phyloP scores from a whole-genome alignment of 2,888 invertebrate genomes.

The Actias luna region DNA sequence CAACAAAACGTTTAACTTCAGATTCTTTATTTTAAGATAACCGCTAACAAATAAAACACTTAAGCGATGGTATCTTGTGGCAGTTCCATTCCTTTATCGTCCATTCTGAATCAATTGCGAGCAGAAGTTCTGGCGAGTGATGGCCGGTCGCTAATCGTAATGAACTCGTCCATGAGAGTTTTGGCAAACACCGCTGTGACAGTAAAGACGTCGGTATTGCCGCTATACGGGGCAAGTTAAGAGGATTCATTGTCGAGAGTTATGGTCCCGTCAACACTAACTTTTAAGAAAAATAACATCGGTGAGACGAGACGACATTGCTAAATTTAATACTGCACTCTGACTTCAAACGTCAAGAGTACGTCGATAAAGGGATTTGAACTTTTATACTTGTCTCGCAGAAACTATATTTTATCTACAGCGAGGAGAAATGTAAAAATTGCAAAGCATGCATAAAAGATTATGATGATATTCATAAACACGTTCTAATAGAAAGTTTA shows the following conservation, averaged over 20 bases:
- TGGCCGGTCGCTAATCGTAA: slow-evolving; percentile 28
- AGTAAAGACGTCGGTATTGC: slow-evolving; percentile 68
- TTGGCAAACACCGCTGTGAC: slow-evolving; percentile 41
- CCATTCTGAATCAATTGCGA: slow-evolving; percentile 36
- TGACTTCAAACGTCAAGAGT: neutral
- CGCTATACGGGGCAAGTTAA: slow-evolving; percentile 40
- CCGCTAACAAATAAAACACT: slow-evolving; percentile 12
- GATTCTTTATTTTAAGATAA: neutral
- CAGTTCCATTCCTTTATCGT: slow-evolving; percentile 23
- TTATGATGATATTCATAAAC: slow-evolving; percentile 9
- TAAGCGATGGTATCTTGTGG: slow-evolving; percentile 3
- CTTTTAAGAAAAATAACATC: slow-evolving; percentile 32
- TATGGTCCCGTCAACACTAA: slow-evolving; percentile 31
- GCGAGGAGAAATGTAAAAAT: neutral
- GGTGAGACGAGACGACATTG: slow-evolving; percentile 51
- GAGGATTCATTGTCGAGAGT: slow-evolving; percentile 50
- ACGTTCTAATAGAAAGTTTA: slow-evolving; percentile 13
- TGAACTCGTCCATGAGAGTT: slow-evolving; percentile 32
- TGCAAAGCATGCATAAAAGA: neutral
- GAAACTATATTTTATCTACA: neutral
- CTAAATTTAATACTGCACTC: neutral
- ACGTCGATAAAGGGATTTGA: neutral
- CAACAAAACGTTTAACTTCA: neutral
- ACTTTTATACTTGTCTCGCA: neutral
- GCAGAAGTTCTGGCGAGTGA: slow-evolving; percentile 23